Base-by-base conservation (phyloP, 2,797 vertebrate genomes). In the Champsocephalus gunnari region DNA sequence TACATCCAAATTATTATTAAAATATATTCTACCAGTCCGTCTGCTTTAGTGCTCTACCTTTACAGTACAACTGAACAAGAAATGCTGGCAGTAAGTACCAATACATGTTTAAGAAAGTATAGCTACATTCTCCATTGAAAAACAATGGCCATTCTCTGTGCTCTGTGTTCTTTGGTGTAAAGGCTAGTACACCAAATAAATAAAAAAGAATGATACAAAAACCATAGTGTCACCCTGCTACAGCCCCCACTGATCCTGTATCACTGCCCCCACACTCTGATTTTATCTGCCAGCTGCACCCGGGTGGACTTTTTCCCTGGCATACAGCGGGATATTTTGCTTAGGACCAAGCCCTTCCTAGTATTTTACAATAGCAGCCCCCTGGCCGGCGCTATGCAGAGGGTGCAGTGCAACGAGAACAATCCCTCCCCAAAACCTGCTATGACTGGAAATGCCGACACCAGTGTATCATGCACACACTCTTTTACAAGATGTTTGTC, bases 321-420 rank as follows among this genome's bases (percentile, higher is more conserved):
- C 91, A 91, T 89, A 88, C 78, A 91, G 92, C 50, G 90, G 92
- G 91, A 95, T 95, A 96, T 96, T 96, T 94, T 92, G 92, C 92
- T 93, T 81, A 87, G 90, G 96, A 93, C 96, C 98, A 96, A 97
- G 92, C 97, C 96, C 97, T 99, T 98, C 97, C 97, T 97, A 90
- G 85, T 87, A 96, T 95, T 95, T 94, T 96, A 96, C 94, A 96
- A 94, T 89, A 86, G 95, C 88, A 66, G 83, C 60, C 86, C 89
- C 87, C 84, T 75, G 81, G 83, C 87, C 73, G 73, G 83, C 49
- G 67, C 90, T 84, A 66, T 75, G 79, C 80, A 81, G 80, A 77
- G 77, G 83, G 75, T 76, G 84, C 85, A 93, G 79, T 24, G 38
- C 69, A 84, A 77, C 54, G 80, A 88, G 71, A 85, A 90, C 73